A percentile compares a stretch with the other conserved stretches of the same genome.
These are phyloP conservation scores for Mandrillus leucophaeus DNA, from an alignment of 2,113 vertebrate species.

Conservation along the genomic window DNA sequence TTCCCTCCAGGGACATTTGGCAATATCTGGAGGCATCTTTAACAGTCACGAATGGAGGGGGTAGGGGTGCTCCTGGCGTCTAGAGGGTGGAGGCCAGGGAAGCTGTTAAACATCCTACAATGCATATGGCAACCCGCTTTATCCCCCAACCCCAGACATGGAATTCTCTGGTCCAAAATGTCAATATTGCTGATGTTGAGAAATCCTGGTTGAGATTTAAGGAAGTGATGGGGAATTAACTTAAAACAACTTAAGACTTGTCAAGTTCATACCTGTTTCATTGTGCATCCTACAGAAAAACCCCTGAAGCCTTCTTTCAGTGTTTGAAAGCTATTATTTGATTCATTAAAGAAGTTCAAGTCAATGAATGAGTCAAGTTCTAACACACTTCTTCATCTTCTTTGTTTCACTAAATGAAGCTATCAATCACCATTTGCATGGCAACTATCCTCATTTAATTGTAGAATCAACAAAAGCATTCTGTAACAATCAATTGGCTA, in stretches of 20 bases:
- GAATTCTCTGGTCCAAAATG: neutral
- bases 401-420: neutral
- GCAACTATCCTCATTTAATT: neutral
- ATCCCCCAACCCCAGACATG: rapidly evolving
- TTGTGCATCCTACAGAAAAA: neutral
- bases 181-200: neutral
- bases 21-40: neutral
- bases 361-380: neutral
- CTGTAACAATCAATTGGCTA: neutral
- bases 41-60: rapidly evolving
- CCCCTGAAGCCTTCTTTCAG: neutral
- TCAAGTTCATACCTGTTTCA: neutral
- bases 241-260: neutral
- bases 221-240: neutral
- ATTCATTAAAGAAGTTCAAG: neutral
- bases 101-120: rapidly evolving
- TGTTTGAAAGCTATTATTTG: neutral
- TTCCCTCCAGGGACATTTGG: neutral
- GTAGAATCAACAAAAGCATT: neutral
- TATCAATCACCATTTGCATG: neutral
- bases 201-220: neutral
- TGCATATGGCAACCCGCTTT: rapidly evolving
- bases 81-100: neutral
- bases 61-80: neutral
- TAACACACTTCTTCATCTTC: neutral